Percentiles rank a stretch among this genome's conserved stretches.
Evolutionary conservation across 2,113 vertebrate genomes (phyloP).

Genomic region (Calyptommatus sinebrachiatus): DNA sequence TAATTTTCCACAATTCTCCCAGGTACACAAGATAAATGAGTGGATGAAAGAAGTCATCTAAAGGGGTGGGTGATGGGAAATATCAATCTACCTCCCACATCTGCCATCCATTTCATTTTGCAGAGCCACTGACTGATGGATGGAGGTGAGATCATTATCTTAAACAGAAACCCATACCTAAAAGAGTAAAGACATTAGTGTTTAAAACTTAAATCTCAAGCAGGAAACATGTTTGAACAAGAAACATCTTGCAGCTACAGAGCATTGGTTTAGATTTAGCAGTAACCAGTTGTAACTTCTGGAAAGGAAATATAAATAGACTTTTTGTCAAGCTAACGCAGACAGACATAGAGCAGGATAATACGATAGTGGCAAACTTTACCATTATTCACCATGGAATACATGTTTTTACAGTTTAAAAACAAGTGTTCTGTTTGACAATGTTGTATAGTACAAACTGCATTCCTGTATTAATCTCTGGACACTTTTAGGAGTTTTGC

Average conservation of each 20-base stretch:
- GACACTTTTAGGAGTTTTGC: neutral
- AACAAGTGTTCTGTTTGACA: neutral
- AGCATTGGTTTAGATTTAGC: neutral
- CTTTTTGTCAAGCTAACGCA: slow-evolving; percentile 15
- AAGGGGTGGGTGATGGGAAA: neutral
- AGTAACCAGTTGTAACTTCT: neutral
- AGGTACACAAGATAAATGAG: slow-evolving; percentile 3
- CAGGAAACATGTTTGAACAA: slow-evolving; percentile 13
- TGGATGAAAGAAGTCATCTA: neutral
- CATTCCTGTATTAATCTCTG: neutral
- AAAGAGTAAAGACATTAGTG: neutral
- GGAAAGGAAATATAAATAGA: slow-evolving; percentile 3
- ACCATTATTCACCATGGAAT: neutral
- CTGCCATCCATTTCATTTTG: neutral
- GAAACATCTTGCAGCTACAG: slow-evolving; percentile 4
- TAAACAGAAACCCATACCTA: slow-evolving; percentile 12
- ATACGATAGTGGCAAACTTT: neutral
- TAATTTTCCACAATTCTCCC: neutral
- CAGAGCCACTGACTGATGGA: slow-evolving; percentile 6
- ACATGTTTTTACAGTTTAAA: neutral
- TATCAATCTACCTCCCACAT: neutral
- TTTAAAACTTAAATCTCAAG: neutral
- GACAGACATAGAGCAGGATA: slow-evolving; percentile 9
- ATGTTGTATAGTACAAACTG: neutral
- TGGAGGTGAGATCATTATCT: slow-evolving; percentile 20